Base-by-base conservation (phyloP, 2,113 vertebrate species). In the Ctenodactylus gundi region DNA sequence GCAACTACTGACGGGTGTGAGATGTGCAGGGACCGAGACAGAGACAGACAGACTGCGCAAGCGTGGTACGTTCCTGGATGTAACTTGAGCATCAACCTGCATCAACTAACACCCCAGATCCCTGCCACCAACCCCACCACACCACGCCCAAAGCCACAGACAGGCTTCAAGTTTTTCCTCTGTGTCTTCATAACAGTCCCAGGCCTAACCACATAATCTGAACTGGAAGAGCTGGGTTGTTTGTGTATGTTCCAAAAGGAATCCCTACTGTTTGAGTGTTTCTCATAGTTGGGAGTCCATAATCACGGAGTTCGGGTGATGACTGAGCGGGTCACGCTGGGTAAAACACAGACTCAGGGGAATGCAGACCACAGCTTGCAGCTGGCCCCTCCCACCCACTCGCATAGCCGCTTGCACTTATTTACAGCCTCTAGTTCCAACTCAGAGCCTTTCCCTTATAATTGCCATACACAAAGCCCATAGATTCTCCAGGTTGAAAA, bases 211-310 rank as follows among this genome's bases (percentile, higher is more conserved):
- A 90, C 97, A 94, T 18, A 46, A 90, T 93, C 57, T 72, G 41
- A 96, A 85, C n/a, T 75, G 82, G 90, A 93, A 94, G 51, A 93
- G 92, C 23, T 86, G 58, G 41, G 64, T 58, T 85, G 95, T 96
- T 91, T 97, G 84, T 85, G 34, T 70, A 85, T 1, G 7, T 89
- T 93, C 90, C 93, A 93, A 88, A 94, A 93, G 95, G 95, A 97
- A 97, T 97, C 88, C 95, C 93, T 92, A 70, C 20, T 85, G 93
- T 78, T 58, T 58, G 87, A 93, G 91, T 60, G 81, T 85, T 96
- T 94, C 39, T 41, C 76, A 94, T 82, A 90, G 91, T 60, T 96
- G 55, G 57, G 77, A 82, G 65, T 90, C 90, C 85, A 72, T 88
- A 93, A 92, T 90, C 93, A 93, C 14, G n/a, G 57, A 88, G 81